A percentile compares a stretch with the other conserved stretches of the same genome.
Evolutionary conservation across 1,140 invertebrate species (phyloP).

Genomic region (Dolichoris vasculosae): DNA sequence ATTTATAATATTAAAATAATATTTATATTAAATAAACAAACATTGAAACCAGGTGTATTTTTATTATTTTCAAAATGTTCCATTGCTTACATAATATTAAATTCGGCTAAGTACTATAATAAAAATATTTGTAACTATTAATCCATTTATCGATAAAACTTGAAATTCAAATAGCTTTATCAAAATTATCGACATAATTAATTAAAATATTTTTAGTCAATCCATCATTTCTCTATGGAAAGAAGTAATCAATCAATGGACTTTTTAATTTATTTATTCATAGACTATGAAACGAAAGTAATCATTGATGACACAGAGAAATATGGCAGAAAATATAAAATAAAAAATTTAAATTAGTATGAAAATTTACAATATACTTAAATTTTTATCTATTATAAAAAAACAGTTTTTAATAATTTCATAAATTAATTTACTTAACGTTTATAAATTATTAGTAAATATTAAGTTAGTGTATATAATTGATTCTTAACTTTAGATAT

Average conservation of each 20-base stretch:
- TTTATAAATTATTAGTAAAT: too few relatives aligned
- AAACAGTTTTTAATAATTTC: too few relatives aligned
- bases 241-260: slow-evolving; percentile 40
- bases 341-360: neutral
- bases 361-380: neutral
- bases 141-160: slow-evolving; percentile 33
- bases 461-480: too few relatives aligned
- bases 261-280: slow-evolving; percentile 38
- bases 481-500: too few relatives aligned
- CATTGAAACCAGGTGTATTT: too few relatives aligned
- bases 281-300: slow-evolving; percentile 37
- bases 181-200: slow-evolving; percentile 33
- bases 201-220: slow-evolving; percentile 51
- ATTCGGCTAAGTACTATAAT: neutral
- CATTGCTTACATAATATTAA: neutral
- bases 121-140: slow-evolving; percentile 42
- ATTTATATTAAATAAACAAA: too few relatives aligned
- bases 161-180: slow-evolving; percentile 10
- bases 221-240: slow-evolving; percentile 35
- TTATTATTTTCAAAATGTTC: neutral
- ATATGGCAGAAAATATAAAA: neutral
- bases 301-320: slow-evolving; percentile 38
- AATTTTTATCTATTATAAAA: neutral
- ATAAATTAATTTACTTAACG: too few relatives aligned
- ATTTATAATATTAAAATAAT: too few relatives aligned